Conservation (phyloP, 2,113 vertebrate species). For the Chaetodon trifascialis region DNA sequence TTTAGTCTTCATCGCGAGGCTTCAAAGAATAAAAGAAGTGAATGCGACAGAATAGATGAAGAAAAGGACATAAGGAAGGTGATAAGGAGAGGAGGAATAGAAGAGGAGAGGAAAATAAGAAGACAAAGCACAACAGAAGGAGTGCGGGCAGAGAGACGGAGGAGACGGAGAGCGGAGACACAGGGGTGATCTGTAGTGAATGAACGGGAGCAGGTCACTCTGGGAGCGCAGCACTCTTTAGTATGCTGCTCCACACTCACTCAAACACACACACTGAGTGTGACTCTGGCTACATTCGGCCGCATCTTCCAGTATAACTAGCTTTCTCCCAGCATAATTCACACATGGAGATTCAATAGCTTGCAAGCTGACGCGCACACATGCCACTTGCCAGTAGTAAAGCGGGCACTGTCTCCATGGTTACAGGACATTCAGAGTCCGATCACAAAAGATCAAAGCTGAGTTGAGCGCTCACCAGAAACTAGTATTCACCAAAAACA, state of each 20-base stretch:
- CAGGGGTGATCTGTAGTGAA: conserved; percentile 27
- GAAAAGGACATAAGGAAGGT: background rate
- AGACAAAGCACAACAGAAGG: background rate
- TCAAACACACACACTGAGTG: background rate
- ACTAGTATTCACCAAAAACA: background rate
- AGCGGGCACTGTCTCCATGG: conserved; percentile 7
- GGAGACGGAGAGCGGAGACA: background rate
- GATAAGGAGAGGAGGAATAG: background rate
- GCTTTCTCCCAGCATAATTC: background rate
- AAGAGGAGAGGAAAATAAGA: background rate
- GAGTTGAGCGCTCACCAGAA: background rate
- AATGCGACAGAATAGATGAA: background rate
- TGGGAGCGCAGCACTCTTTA: conserved; percentile 32
- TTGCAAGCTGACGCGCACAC: conserved; percentile 1
- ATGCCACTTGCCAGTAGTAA: background rate
- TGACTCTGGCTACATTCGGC: background rate
- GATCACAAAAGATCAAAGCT: conserved; percentile 6
- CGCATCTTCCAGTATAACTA: background rate
- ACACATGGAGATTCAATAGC: background rate
- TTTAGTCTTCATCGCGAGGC: background rate
- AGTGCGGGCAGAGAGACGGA: background rate
- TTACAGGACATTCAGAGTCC: conserved; percentile 18
- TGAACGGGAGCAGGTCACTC: conserved; percentile 32
- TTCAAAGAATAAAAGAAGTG: background rate
- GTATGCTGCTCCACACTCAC: conserved; percentile 21